These are phyloP conservation scores for Sterna hirundo DNA, from an alignment of 2,113 vertebrate genomes.

Conservation along the genomic window DNA sequence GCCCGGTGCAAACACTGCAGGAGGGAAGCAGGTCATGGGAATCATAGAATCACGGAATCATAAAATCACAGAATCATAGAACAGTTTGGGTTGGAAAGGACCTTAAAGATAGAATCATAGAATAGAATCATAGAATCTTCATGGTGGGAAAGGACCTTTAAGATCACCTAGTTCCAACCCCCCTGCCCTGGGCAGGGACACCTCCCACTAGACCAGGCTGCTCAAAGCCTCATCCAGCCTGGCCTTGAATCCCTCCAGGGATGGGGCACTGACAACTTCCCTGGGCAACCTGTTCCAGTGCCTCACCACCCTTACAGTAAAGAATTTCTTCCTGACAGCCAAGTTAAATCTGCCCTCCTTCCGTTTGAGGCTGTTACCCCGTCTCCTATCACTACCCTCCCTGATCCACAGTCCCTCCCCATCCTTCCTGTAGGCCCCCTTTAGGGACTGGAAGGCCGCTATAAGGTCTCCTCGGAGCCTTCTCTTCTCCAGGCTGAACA, in stretches of 20 bases:
- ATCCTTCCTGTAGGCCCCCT: background rate
- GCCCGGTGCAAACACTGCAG: rapidly evolving
- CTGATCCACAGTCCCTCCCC: background rate
- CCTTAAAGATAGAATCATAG: background rate
- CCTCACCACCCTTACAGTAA: background rate
- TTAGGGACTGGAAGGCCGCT: background rate
- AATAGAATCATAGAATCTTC: too few relatives aligned
- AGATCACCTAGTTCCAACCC: background rate
- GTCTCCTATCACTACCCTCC: background rate
- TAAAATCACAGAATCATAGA: background rate
- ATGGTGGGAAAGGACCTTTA: background rate
- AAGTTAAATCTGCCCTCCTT: background rate
- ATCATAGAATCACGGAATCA: background rate
- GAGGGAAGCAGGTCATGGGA: background rate
- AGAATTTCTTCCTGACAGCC: background rate
- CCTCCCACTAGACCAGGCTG: background rate
- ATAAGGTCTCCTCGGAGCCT: too few relatives aligned
- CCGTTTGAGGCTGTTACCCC: background rate
- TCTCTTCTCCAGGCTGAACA: background rate
- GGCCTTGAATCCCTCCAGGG: background rate
- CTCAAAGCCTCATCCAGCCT: background rate
- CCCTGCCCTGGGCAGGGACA: background rate
- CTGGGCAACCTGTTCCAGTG: background rate
- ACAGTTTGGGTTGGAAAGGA: background rate
- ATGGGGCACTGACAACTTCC: background rate